phyloP scores from a whole-genome alignment of 2,797 vertebrate genomes.

The Anniella stebbinsi region DNA sequence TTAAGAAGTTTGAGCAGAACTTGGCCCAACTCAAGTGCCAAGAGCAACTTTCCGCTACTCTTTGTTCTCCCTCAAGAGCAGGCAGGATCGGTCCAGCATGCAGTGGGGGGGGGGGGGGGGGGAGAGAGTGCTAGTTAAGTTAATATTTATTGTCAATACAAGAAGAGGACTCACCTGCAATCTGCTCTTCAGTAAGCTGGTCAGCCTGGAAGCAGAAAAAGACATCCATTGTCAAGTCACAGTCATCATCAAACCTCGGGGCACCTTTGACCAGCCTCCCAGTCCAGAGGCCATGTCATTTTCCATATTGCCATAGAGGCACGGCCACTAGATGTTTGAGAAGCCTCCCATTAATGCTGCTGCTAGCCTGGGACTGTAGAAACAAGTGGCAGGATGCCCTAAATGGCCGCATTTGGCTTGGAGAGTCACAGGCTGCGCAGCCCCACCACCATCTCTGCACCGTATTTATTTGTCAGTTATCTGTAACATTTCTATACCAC shows the following conservation, averaged over 20 bases:
- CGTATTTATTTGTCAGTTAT: not conserved
- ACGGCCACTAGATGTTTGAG: not conserved
- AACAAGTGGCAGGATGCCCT: not conserved
- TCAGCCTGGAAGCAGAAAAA: conserved; percentile 83
- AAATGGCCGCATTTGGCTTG: too few species aligned
- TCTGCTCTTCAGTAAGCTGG: conserved; percentile 93
- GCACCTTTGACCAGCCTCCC: not conserved
- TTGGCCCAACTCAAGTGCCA: not conserved
- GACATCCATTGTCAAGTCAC: not conserved
- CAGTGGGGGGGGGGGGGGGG: too few species aligned
- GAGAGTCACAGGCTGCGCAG: not conserved
- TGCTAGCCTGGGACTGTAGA: too few species aligned
- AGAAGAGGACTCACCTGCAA: conserved; percentile 83
- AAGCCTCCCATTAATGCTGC: too few species aligned
- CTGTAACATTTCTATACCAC: too few species aligned
- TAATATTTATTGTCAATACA: not conserved
- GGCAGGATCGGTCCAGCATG: too few species aligned
- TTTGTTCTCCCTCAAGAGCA: too few species aligned
- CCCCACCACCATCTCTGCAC: not conserved
- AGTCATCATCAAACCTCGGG: not conserved
- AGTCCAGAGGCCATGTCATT: not conserved
- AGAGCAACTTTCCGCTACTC: not conserved
- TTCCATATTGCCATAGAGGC: accelerated
- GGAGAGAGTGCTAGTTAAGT: too few species aligned
- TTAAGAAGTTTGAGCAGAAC: too few species aligned